Base-by-base conservation (phyloP, 2,888 invertebrate species). In the Bursaphelenchus okinawaensis region DNA sequence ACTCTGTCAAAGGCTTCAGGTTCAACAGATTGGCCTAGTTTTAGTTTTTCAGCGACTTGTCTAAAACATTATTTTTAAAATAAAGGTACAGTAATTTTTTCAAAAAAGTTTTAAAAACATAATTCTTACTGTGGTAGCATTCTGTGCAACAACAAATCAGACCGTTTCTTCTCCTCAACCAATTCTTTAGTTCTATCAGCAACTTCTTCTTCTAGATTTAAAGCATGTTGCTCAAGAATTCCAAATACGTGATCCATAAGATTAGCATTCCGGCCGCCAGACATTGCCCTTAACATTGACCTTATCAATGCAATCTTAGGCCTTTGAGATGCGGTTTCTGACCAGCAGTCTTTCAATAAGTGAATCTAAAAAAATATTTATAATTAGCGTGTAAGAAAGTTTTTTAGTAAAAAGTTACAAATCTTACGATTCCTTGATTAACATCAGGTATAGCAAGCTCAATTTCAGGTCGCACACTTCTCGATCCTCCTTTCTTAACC, bases 181-280 rank as follows among this genome's bases (percentile, higher is more conserved):
- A 79, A 59, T 61, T 79, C 78, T 50, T 73, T 71, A 65, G 78
- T 79, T 28, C 79, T 55, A 12, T 72, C 69, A 59, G 76, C 67
- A 29, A 78, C 76, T 27, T 78, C 77, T 19, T 75, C 73, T 61
- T 78, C 78, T 22, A 78, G 57, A 54, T 26, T 65, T 1, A 24
- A 68, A 0, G 78, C 76, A 55, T 78, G 75, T 51, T 74, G 73
- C 20, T 68, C 68, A 23, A 78, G 63, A 7, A 76, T 72, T 57
- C 72, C 73, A 64, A 77, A 77, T 8, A 77, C 78, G 52, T 78
- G 78, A 58, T 78, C 78, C 78, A 78, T 78, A n/a, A 78, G 64
- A 59, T 76, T 76, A 19, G 57, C 51, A 20, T 20, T 67, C 61
- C 56, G 23, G n/a, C 76, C 76, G 60, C 69, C 68, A 54, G 75